Evolutionary conservation across 2,888 invertebrate genomes (phyloP).

Genomic region (Platypus cylindrus): DNA sequence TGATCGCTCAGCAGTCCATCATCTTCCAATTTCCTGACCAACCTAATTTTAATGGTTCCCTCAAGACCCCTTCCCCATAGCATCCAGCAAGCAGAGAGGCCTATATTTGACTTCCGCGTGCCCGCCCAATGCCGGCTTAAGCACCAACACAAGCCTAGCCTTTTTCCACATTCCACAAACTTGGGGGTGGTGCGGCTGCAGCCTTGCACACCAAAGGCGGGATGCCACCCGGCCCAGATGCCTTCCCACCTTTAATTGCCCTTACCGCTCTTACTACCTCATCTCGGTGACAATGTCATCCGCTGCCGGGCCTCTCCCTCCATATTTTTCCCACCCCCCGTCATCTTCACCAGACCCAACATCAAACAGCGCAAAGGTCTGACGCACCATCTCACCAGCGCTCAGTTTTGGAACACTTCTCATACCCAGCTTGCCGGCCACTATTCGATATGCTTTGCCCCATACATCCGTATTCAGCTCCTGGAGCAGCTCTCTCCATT

Average conservation of each 20-base stretch:
- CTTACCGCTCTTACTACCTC: not conserved
- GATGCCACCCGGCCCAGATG: conserved; percentile 4
- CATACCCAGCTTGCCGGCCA: not conserved
- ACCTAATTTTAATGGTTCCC: not conserved
- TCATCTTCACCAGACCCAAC: too few species aligned
- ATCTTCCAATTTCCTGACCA: not conserved
- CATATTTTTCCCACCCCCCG: too few species aligned
- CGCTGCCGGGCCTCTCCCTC: too few species aligned
- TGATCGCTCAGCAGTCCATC: not conserved
- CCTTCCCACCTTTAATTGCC: conserved; percentile 1
- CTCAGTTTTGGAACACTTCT: too few species aligned
- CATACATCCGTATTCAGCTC: conserved; percentile 4
- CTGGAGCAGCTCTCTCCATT: conserved; percentile 1
- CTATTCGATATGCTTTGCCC: conserved; percentile 4
- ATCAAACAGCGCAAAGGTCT: too few species aligned
- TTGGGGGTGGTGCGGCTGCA: too few species aligned
- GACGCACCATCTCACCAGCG: too few species aligned
- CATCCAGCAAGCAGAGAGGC: conserved; percentile 3
- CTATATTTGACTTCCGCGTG: not conserved
- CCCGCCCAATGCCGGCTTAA: not conserved
- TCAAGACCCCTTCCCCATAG: conserved; percentile 1
- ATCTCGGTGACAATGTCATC: too few species aligned
- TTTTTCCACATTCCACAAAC: conserved; percentile 2
- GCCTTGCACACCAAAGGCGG: not conserved
- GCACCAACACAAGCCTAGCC: conserved; percentile 2